These are phyloP conservation scores for Arremon aurantiirostris DNA, from an alignment of 2,797 vertebrate species.

Conservation along the genomic window DNA sequence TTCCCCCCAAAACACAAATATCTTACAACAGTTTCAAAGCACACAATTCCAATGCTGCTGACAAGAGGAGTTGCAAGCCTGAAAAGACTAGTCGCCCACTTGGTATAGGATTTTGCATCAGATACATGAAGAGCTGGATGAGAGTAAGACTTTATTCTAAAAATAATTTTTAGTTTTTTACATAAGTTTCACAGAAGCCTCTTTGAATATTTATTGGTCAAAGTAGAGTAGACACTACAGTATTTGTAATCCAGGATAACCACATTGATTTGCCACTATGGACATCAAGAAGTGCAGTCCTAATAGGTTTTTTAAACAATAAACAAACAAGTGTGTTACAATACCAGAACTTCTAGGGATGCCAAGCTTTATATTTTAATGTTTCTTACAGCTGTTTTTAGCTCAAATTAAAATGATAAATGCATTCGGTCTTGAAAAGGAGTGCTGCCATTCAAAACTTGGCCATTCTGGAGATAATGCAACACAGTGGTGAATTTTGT, in stretches of 20 bases:
- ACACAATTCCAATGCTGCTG: neutral
- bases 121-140: neutral
- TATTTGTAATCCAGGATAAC: neutral
- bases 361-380: neutral
- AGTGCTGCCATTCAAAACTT: neutral
- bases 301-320: neutral
- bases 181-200: neutral
- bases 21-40: neutral
- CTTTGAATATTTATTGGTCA: neutral
- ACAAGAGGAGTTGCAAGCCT: neutral
- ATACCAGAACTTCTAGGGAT: neutral
- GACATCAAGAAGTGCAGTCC: neutral
- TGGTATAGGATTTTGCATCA: neutral
- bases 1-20: neutral
- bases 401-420: neutral
- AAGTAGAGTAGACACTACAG: neutral
- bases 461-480: neutral
- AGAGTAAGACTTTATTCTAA: neutral
- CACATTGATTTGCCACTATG: neutral
- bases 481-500: neutral
- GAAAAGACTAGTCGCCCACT: fast-evolving
- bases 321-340: neutral
- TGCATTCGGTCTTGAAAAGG: neutral
- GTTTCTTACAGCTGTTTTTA: neutral
- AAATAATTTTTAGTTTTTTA: neutral